Conservation (phyloP, 2,797 vertebrate species). For the Brachyalestes nurse region DNA sequence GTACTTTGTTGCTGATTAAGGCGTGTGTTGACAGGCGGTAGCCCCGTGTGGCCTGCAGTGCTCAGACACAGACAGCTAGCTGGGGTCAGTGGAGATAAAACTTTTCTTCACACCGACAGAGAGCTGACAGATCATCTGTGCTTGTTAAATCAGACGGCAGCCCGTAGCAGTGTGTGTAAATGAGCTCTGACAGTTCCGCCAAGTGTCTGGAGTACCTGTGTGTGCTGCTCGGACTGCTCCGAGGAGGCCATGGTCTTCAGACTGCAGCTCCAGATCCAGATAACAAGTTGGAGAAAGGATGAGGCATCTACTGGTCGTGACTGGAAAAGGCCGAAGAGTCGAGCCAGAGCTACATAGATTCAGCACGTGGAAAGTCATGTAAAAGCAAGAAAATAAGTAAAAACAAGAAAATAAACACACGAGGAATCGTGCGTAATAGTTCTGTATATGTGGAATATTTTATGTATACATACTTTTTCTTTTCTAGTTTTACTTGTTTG, state of each 20-base stretch:
- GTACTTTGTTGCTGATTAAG: neutral
- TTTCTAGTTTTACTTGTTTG: too few relatives aligned
- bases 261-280: slow-evolving; percentile 55
- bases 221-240: slow-evolving; percentile 84
- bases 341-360: slow-evolving; percentile 2
- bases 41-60: slow-evolving; percentile 46
- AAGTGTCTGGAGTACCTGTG: slow-evolving; percentile 78
- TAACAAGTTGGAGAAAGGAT: neutral
- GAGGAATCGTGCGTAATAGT: neutral
- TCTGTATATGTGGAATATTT: too few relatives aligned
- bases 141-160: neutral
- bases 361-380: neutral
- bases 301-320: slow-evolving; percentile 66
- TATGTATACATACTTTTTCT: too few relatives aligned
- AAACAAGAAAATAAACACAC: neutral
- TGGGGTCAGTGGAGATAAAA: slow-evolving; percentile 29
- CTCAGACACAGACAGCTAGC: slow-evolving; percentile 48
- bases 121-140: neutral
- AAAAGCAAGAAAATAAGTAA: too few relatives aligned
- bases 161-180: neutral
- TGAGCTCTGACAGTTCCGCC: neutral
- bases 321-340: slow-evolving; percentile 52
- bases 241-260: slow-evolving; percentile 91
- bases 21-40: neutral
- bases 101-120: slow-evolving; percentile 18